phyloP scores from a whole-genome alignment of 2,113 vertebrate species.

The Chlorodrepanis virens region DNA sequence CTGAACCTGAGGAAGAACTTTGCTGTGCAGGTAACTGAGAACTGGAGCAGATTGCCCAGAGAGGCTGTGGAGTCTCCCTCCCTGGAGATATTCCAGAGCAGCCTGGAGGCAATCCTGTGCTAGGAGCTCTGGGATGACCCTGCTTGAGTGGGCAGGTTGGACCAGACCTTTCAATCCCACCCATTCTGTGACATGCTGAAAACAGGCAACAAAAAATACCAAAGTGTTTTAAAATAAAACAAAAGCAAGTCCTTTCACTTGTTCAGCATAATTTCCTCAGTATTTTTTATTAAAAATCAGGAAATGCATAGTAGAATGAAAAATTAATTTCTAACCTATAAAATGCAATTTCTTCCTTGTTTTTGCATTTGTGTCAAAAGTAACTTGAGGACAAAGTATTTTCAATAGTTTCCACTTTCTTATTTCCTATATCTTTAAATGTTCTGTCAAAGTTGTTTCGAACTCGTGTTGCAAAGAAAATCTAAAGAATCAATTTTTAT shows the following conservation, averaged over 20 bases:
- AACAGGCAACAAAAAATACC: neutral
- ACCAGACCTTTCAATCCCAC: neutral
- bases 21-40: neutral
- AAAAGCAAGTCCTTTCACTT: neutral
- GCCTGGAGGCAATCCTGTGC: neutral
- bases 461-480: neutral
- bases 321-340: neutral
- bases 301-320: neutral
- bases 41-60: neutral
- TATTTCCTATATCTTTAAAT: neutral
- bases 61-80: neutral
- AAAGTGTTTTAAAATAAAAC: neutral
- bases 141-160: neutral
- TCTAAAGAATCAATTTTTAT: neutral
- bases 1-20: neutral
- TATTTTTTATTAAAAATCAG: neutral
- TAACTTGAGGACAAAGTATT: neutral
- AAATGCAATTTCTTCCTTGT: neutral
- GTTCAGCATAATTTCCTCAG: neutral
- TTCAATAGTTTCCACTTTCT: neutral
- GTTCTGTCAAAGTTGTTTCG: neutral
- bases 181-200: neutral
- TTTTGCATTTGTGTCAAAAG: neutral
- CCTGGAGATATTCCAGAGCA: neutral
- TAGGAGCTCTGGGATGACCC: neutral